Evolutionary conservation across 2,113 vertebrate genomes (phyloP).

Genomic region (Cygnus atratus): DNA sequence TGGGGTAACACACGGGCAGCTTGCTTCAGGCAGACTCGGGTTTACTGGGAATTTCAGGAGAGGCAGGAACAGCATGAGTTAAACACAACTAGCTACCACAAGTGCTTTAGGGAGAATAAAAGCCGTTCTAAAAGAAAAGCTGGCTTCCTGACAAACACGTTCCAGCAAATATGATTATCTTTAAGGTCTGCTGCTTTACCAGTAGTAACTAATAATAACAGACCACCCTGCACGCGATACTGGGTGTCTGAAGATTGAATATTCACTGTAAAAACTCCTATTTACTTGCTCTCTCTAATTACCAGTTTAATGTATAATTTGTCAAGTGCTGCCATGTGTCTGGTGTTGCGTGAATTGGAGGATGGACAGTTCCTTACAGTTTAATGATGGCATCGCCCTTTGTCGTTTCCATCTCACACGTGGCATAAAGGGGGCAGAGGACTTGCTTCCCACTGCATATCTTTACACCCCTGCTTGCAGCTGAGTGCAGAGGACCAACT

Average conservation of each 20-base stretch:
- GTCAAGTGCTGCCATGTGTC: not conserved
- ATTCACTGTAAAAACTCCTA: not conserved
- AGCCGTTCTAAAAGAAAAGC: not conserved
- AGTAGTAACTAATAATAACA: conserved; percentile 46
- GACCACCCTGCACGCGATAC: not conserved
- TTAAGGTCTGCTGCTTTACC: conserved; percentile 47
- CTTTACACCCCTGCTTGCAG: not conserved
- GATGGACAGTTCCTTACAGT: not conserved
- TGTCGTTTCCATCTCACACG: fast-evolving
- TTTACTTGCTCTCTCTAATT: not conserved
- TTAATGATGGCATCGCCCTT: fast-evolving
- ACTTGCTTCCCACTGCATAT: fast-evolving
- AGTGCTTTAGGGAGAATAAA: conserved; percentile 13
- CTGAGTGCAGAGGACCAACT: not conserved
- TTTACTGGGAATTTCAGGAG: fast-evolving
- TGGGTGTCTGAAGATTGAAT: not conserved
- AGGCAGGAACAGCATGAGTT: not conserved
- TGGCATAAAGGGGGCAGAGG: fast-evolving
- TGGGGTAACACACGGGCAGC: fast-evolving
- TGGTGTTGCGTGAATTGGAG: not conserved
- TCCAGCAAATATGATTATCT: conserved; percentile 39
- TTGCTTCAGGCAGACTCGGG: not conserved
- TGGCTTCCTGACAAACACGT: conserved; percentile 60
- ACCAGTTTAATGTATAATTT: not conserved
- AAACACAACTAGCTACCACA: not conserved